Percentiles rank a stretch among this genome's conserved stretches.
phyloP scores from a whole-genome alignment of 1,140 invertebrate species.

The Scaptomyza graminum region DNA sequence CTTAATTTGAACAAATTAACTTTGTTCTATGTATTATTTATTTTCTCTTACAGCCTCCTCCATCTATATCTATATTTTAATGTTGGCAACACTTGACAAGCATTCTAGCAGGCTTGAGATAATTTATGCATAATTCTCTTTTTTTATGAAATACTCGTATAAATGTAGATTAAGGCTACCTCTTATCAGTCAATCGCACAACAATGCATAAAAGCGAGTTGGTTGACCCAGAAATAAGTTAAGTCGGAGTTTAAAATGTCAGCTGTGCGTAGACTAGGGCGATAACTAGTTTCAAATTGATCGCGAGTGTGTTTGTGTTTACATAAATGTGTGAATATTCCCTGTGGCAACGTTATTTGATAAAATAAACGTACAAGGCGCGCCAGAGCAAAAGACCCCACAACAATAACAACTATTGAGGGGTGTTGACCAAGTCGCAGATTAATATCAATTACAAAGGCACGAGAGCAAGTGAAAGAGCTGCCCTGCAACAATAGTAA shows the following conservation, averaged over 20 bases:
- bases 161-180: neutral
- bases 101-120: neutral
- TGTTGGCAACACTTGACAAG: too few relatives aligned
- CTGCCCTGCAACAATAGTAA: slow-evolving; percentile 22
- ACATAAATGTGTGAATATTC: slow-evolving; percentile 17
- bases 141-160: too few relatives aligned
- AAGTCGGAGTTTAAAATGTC: neutral
- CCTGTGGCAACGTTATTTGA: slow-evolving; percentile 30
- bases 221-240: slow-evolving; percentile 17
- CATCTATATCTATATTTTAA: too few relatives aligned
- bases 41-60: neutral
- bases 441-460: slow-evolving; percentile 39
- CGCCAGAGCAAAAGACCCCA: slow-evolving; percentile 33
- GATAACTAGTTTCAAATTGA: slow-evolving; percentile 31
- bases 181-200: slow-evolving; percentile 38
- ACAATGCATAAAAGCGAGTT: slow-evolving; percentile 24
- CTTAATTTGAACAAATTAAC: too few relatives aligned
- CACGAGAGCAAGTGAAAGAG: slow-evolving; percentile 9
- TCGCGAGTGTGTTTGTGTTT: neutral
- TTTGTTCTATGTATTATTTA: too few relatives aligned
- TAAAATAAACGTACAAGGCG: slow-evolving; percentile 45
- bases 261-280: neutral
- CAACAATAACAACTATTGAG: slow-evolving; percentile 37
- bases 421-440: slow-evolving; percentile 52
- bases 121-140: slow-evolving; percentile 14